phyloP scores from a whole-genome alignment of 2,797 vertebrate species.

The Scolopax bukidnonensis region DNA sequence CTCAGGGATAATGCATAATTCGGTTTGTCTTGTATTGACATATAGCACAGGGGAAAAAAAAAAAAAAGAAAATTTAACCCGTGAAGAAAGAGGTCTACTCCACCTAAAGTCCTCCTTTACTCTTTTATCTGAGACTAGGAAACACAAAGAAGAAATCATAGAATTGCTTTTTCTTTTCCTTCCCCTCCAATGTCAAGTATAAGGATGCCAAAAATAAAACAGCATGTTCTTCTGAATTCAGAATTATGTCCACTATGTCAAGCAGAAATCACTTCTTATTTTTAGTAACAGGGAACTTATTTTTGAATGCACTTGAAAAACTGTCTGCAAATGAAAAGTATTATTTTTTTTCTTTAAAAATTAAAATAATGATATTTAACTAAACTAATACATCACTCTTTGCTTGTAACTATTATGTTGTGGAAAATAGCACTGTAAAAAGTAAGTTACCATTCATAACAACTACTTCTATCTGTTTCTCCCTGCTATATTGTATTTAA shows the following conservation, averaged over 20 bases:
- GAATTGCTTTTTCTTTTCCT: neutral
- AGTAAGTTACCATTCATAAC: neutral
- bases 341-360: neutral
- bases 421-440: neutral
- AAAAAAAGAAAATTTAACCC: neutral
- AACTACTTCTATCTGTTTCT: neutral
- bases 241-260: neutral
- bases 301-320: neutral
- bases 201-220: neutral
- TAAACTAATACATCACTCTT: neutral
- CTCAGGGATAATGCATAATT: neutral
- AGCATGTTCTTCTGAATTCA: neutral
- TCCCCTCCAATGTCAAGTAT: neutral
- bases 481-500: neutral
- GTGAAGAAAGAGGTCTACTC: neutral
- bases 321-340: neutral
- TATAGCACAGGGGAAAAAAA: neutral
- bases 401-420: neutral
- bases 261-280: neutral
- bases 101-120: neutral
- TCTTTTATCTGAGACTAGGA: neutral
- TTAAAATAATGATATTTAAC: neutral
- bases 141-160: neutral
- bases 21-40: neutral
- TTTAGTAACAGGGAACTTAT: neutral